These are phyloP conservation scores for Apteryx owenii DNA, from an alignment of 2,113 vertebrate genomes.

Conservation along the genomic window DNA sequence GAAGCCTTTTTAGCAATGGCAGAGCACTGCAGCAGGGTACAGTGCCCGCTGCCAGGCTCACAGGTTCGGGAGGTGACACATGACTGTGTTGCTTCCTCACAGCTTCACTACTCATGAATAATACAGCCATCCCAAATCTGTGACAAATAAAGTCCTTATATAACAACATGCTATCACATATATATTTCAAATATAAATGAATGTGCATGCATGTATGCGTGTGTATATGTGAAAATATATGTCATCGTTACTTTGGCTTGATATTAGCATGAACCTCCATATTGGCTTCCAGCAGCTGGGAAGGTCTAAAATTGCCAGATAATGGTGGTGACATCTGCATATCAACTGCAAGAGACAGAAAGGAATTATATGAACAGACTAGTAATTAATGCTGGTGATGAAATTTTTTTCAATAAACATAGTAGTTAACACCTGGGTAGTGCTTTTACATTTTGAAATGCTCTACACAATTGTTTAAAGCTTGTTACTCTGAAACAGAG, in stretches of 20 bases:
- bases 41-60: background rate
- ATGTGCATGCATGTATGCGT: background rate
- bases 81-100: background rate
- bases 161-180: background rate
- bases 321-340: slow-evolving; percentile 30
- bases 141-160: background rate
- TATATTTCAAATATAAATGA: background rate
- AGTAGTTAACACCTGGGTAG: background rate
- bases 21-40: background rate
- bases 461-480: background rate
- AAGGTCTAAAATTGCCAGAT: slow-evolving; percentile 4
- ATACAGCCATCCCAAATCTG: background rate
- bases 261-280: slow-evolving; percentile 52
- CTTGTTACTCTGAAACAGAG: background rate
- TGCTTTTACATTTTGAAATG: background rate
- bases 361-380: background rate
- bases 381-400: background rate
- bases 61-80: background rate
- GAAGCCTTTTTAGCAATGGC: background rate
- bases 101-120: background rate
- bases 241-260: slow-evolving; percentile 55
- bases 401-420: background rate
- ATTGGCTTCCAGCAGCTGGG: slow-evolving; percentile 46
- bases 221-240: background rate
- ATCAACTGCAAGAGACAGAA: slow-evolving; percentile 59